Evolutionary conservation across 2,888 invertebrate species (phyloP).

Genomic region (Spialia ferax): DNA sequence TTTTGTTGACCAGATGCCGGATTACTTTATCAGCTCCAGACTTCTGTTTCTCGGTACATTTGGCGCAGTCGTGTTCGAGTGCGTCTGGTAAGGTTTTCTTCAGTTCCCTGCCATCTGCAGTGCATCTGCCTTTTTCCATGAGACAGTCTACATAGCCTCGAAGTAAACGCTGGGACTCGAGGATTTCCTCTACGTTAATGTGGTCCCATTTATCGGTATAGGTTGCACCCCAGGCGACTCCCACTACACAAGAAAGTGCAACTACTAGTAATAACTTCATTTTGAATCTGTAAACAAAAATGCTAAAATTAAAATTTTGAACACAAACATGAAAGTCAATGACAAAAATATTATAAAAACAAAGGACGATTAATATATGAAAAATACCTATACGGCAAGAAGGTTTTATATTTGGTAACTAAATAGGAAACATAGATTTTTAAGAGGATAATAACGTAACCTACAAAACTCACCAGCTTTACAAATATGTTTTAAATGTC

Average conservation of each 20-base stretch:
- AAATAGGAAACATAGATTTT: no score
- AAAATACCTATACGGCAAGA: no score
- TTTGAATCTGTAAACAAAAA: constrained; percentile 52
- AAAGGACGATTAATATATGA: no score
- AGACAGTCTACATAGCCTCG: constrained; percentile 90
- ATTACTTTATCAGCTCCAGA: constrained; percentile 88
- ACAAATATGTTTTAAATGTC: no score
- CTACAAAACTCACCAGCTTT: no score
- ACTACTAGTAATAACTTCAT: constrained; percentile 77
- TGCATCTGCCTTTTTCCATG: constrained; percentile 88
- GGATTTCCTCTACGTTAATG: constrained; percentile 89
- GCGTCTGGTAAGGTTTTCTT: constrained; percentile 90
- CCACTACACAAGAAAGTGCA: constrained; percentile 66
- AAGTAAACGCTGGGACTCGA: constrained; percentile 88
- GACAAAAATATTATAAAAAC: neutral
- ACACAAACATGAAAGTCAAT: neutral
- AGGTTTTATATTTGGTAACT: no score
- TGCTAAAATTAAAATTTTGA: neutral
- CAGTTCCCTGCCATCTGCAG: constrained; percentile 88
- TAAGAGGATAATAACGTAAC: no score
- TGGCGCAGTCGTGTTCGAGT: constrained; percentile 88
- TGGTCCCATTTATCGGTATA: constrained; percentile 91
- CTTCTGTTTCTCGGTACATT: constrained; percentile 89
- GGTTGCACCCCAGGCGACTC: constrained; percentile 65
- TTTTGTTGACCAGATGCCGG: constrained; percentile 89